Base-by-base conservation (phyloP, 2,888 invertebrate genomes). In the Drosophila sordidula region DNA sequence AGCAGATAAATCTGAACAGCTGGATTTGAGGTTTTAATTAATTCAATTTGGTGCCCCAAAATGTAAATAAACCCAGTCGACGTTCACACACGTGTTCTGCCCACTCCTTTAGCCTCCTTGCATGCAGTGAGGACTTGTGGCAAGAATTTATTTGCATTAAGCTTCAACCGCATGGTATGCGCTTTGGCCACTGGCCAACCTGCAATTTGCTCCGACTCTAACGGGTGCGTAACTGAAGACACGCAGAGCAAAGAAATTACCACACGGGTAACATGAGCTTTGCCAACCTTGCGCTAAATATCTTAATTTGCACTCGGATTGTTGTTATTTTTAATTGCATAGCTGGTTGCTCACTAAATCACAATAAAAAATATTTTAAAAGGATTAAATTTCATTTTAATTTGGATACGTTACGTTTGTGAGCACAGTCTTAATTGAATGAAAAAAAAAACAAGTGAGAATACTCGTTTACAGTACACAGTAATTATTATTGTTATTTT, bases 101-200 rank as follows among this genome's bases (percentile, higher is more conserved):
- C 3, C 0, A 11, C 9, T 18, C 0, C n/a, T 16, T 36, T 45
- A n/a, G 11, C 16, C 9, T 11, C 11, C 8, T 29, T 9, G 1
- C 32, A 16, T 39, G 44, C 51, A 11, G 9, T 52, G 14, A 14
- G 8, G 16, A 46, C 32, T 39, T 46, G 38, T 12, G 32, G 49
- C 29, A 42, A 29, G 26, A 29, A 26, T 26, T 49, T 36, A 32
- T 62, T 66, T 70, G 44, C 62, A 67, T 62, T 49, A n/a, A 47
- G 14, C 42, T 56, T 44, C 18, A 47, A 36, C 18, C 5, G 18
- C 29, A 3, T 8, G 29, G 56, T 49, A 64, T 54, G n/a, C 6
- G 8, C 36, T 14, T 16, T 38, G 14, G 42, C 39, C 36, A 26
- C n/a, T 11, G n/a, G 25, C 16, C 52, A 29, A 41, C 22, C 44